Evolutionary conservation across 2,113 vertebrate genomes (phyloP), one percentile per base, ranked within the genome.

Genomic region (Poecile atricapillus): DNA sequence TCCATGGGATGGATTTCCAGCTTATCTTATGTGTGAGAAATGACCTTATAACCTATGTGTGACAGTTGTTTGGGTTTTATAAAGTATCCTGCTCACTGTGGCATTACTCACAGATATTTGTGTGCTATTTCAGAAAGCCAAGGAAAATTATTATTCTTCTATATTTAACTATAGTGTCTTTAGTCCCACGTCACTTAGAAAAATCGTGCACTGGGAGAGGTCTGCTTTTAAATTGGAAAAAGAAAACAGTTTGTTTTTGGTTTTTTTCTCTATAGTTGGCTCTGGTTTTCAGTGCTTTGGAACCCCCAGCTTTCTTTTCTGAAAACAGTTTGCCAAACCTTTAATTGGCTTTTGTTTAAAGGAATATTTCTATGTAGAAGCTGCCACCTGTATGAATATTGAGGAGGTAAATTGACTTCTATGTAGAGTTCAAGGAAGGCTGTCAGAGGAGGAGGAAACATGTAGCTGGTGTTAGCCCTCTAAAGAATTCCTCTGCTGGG

Each of bases 1-100:
- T 97, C 80, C 87, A 95, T 94, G 76, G 78, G 73, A 97, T 97
- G 65, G 96, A 95, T 97, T 98, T 97, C 93, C 94, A 96, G 95
- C 97, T 98, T 98, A 97, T 97, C 96, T 97, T 97, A 77, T 23
- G 39, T 97, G 86, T 97, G 97, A 98, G 97, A 97, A 98, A 98
- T 96, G 96, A 98, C 98, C 98, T 98, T 97, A 95, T 98, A 98
- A 98, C 98, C 97, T 87, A 67, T 50, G 53, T 96, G 91, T 98
- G 98, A 97, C 98, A 98, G 97, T 97, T 97, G 96, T 94, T 97
- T 96, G 83, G 90, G 63, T 96, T 98, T 98, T 98, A 98, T 98
- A 97, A 98, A 98, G 97, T 97, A 93, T 92, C 91, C 84, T 98
- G 92, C 69, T 97, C 89, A 74, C 95, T 80, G 70, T 95, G 78